phyloP scores from a whole-genome alignment of 2,113 vertebrate species.

The Heterochromis multidens region DNA sequence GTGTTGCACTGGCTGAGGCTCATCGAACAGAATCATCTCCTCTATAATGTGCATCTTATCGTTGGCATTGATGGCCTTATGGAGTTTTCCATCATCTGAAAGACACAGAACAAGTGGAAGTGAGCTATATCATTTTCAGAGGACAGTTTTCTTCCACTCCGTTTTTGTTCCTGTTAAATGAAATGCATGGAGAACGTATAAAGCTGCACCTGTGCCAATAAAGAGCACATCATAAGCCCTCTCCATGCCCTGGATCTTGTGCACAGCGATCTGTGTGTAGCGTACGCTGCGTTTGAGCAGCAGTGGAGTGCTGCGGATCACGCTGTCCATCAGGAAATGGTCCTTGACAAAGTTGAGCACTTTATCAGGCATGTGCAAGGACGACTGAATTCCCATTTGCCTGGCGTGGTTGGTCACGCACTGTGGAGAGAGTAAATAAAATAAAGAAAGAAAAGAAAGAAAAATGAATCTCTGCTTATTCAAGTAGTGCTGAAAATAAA shows the following conservation, averaged over 20 bases:
- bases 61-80: conserved; percentile 84
- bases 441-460: not conserved
- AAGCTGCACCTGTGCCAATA: conserved; percentile 82
- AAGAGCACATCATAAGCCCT: conserved; percentile 85
- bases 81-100: conserved; percentile 85
- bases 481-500: not conserved
- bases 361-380: conserved; percentile 90
- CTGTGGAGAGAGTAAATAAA: conserved; percentile 59
- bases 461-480: not conserved
- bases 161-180: not conserved
- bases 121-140: not conserved
- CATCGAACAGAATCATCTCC: conserved; percentile 83
- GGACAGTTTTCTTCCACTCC: not conserved
- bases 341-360: conserved; percentile 96
- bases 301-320: conserved; percentile 82
- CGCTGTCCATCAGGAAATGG: conserved; percentile 92
- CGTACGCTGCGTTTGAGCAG: conserved; percentile 82
- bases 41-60: conserved; percentile 82
- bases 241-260: conserved; percentile 78
- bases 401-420: conserved; percentile 85
- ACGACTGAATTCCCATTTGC: conserved; percentile 84
- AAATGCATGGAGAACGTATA: not conserved
- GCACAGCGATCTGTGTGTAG: conserved; percentile 86
- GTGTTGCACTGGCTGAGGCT: conserved; percentile 82
- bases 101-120: not conserved